Evolutionary conservation across 2,797 vertebrate species (phyloP).

Genomic region (Lutjanus campechanus): DNA sequence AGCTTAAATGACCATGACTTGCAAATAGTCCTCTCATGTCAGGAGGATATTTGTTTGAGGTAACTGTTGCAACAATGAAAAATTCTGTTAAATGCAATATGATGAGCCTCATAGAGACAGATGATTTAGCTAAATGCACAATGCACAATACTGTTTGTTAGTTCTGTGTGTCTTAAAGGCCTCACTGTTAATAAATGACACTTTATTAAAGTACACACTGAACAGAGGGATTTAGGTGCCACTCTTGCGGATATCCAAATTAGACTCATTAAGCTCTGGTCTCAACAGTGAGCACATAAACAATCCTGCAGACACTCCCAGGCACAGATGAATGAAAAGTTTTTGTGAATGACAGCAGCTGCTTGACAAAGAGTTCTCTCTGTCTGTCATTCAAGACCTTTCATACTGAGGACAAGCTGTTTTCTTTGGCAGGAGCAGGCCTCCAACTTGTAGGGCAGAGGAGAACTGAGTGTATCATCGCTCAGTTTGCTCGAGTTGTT

Average conservation of each 20-base stretch:
- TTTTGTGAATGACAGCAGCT: slow-evolving; percentile 75
- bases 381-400: slow-evolving; percentile 56
- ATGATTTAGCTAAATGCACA: background rate
- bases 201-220: background rate
- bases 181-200: background rate
- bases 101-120: background rate
- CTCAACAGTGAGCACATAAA: slow-evolving; percentile 48
- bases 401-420: slow-evolving; percentile 17
- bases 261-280: background rate
- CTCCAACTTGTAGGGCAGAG: background rate
- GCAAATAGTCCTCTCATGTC: background rate
- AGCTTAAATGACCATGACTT: background rate
- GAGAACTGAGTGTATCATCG: background rate
- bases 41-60: background rate
- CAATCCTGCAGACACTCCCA: slow-evolving; percentile 62
- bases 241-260: slow-evolving; percentile 17
- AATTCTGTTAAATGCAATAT: background rate
- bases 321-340: slow-evolving; percentile 65
- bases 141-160: background rate
- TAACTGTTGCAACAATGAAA: background rate
- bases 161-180: background rate
- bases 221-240: background rate
- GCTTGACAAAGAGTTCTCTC: slow-evolving; percentile 44
- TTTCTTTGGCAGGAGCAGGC: slow-evolving; percentile 40
- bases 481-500: background rate